Percentiles rank a stretch among this genome's conserved stretches.
phyloP scores from a whole-genome alignment of 2,888 invertebrate species.

The Zygaena filipendulae region DNA sequence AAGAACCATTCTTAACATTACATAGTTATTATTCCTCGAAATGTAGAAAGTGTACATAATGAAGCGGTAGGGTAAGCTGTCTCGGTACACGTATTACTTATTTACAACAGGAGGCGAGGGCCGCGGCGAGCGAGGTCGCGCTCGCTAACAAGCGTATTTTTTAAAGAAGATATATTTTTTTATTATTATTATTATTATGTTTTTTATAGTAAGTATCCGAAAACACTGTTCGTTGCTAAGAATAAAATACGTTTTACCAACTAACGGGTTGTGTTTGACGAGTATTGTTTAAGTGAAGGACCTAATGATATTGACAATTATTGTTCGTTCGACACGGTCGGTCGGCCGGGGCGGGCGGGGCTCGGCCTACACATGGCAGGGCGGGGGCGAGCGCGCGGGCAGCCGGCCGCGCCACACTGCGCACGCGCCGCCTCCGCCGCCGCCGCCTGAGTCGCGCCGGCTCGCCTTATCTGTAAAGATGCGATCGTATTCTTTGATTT shows the following conservation, averaged over 20 bases:
- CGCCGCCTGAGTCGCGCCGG: slow-evolving; percentile 25
- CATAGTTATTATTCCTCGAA: slow-evolving; percentile 46
- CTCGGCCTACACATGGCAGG: slow-evolving; percentile 43
- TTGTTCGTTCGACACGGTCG: too few relatives aligned
- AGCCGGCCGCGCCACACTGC: slow-evolving; percentile 46
- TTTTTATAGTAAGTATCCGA: too few relatives aligned
- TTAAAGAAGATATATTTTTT: too few relatives aligned
- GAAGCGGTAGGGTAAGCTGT: slow-evolving; percentile 49
- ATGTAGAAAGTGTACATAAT: slow-evolving; percentile 54
- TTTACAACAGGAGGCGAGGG: slow-evolving; percentile 43
- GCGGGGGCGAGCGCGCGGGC: slow-evolving; percentile 48
- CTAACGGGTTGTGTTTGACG: too few relatives aligned
- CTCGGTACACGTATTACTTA: too few relatives aligned
- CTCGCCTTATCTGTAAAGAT: slow-evolving; percentile 48
- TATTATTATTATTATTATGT: too few relatives aligned
- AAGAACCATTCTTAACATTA: slow-evolving; percentile 37
- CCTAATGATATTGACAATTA: too few relatives aligned
- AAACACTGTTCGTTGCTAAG: too few relatives aligned
- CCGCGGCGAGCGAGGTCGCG: slow-evolving; percentile 29
- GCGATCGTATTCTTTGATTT: neutral
- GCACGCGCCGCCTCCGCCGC: slow-evolving; percentile 11
- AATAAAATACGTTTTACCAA: too few relatives aligned
- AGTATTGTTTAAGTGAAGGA: too few relatives aligned
- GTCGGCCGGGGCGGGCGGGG: slow-evolving; percentile 19
- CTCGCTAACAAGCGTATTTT: too few relatives aligned